phyloP scores from a whole-genome alignment of 2,888 invertebrate genomes.

The Diogma glabrata region DNA sequence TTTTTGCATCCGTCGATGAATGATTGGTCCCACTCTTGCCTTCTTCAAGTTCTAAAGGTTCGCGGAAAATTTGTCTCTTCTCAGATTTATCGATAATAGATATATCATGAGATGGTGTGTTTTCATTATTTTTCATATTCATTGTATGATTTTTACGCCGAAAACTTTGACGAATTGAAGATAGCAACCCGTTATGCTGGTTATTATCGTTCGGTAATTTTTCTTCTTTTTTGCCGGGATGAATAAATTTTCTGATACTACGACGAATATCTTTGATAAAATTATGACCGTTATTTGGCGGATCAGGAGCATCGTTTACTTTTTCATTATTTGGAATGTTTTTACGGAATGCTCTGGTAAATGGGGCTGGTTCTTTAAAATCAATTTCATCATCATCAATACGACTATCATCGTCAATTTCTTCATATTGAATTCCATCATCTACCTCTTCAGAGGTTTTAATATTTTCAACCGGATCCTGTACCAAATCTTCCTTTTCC shows the following conservation, averaged over 20 bases:
- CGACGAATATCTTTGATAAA: slow-evolving; percentile 26
- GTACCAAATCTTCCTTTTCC: not conserved
- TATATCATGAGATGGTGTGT: slow-evolving; percentile 21
- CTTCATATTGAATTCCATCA: slow-evolving; percentile 9
- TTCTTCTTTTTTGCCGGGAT: slow-evolving; percentile 18
- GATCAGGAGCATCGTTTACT: slow-evolving; percentile 21
- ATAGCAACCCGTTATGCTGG: slow-evolving; percentile 15
- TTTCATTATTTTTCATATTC: not conserved
- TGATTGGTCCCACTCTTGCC: no score
- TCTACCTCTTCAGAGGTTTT: not conserved
- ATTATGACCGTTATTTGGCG: slow-evolving; percentile 16
- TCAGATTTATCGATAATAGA: slow-evolving; percentile 32
- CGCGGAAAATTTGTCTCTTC: slow-evolving; percentile 22
- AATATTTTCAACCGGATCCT: not conserved
- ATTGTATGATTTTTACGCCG: slow-evolving; percentile 25
- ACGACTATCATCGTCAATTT: slow-evolving; percentile 14
- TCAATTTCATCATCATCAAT: slow-evolving; percentile 24
- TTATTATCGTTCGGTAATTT: not conserved
- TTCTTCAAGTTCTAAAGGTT: not conserved
- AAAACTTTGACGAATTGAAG: slow-evolving; percentile 30
- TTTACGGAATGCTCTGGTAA: slow-evolving; percentile 32
- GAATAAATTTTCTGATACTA: slow-evolving; percentile 31
- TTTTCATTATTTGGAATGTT: slow-evolving; percentile 15
- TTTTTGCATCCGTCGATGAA: no score
- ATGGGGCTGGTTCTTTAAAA: slow-evolving; percentile 29